These are phyloP conservation scores for Heterohyrax brucei DNA, from an alignment of 2,797 vertebrate species.

Conservation along the genomic window DNA sequence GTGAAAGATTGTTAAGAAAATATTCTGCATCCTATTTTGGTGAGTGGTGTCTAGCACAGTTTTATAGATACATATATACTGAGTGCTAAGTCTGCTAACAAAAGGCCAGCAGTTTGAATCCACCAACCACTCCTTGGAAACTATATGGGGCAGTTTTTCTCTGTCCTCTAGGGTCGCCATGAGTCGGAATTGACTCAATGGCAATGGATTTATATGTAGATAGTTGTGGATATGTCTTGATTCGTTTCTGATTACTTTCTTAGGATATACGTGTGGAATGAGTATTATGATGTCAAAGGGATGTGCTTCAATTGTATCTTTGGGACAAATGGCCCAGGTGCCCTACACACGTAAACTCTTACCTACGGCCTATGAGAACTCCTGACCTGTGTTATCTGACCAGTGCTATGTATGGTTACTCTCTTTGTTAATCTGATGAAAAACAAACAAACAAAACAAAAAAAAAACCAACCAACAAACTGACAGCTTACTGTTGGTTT, in stretches of 20 bases:
- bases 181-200: no score
- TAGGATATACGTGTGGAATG: not conserved
- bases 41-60: no score
- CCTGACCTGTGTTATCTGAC: not conserved
- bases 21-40: no score
- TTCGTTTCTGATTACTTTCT: slow-evolving; percentile 35
- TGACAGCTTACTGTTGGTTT: not conserved
- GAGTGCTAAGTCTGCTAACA: no score
- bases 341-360: not conserved
- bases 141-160: no score
- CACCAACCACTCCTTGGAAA: no score
- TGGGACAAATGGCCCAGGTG: not conserved
- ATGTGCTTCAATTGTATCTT: not conserved
- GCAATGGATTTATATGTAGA: no score
- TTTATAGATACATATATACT: no score
- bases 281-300: not conserved
- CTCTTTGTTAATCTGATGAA: not conserved
- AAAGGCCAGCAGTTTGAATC: no score
- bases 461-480: not conserved
- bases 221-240: not conserved
- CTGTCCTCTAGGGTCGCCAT: no score
- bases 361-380: not conserved
- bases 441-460: not conserved
- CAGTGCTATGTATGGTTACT: not conserved
- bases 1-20: not conserved